Conservation (phyloP, 2,113 vertebrate species). For the Agelaius tricolor region DNA sequence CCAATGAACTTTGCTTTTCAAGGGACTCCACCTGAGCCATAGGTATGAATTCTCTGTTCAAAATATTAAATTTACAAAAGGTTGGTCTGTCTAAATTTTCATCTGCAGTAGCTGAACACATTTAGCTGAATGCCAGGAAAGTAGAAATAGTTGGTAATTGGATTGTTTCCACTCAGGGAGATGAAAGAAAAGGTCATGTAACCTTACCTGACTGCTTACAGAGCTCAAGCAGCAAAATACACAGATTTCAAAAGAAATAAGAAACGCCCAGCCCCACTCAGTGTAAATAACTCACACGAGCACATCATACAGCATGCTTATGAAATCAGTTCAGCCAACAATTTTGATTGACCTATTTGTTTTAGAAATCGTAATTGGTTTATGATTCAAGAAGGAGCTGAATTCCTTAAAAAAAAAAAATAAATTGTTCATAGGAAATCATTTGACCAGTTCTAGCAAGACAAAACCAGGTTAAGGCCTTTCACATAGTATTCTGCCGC, state of each 20-base stretch:
- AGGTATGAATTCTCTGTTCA: background rate
- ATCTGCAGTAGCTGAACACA: background rate
- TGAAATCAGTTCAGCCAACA: background rate
- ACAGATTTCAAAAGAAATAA: background rate
- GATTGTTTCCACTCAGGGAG: background rate
- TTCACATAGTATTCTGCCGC: conserved; percentile 38
- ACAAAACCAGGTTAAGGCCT: conserved; percentile 36
- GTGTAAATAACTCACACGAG: background rate
- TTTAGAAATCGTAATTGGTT: background rate
- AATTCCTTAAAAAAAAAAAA: conserved; percentile 54
- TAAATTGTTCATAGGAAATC: conserved; percentile 11
- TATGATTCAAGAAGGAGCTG: background rate
- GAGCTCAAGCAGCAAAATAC: background rate
- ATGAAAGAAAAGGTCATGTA: background rate
- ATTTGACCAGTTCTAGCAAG: conserved; percentile 30
- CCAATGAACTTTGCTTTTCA: background rate
- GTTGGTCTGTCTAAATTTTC: background rate
- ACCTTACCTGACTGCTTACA: background rate
- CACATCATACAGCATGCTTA: background rate
- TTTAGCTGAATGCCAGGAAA: background rate
- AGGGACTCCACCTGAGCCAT: background rate
- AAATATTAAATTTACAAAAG: background rate
- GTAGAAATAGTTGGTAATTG: background rate
- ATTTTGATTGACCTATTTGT: background rate
- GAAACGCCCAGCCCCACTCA: background rate